Evolutionary conservation across 1,140 invertebrate genomes (phyloP).

Genomic region (Drosophila subpulchrella): DNA sequence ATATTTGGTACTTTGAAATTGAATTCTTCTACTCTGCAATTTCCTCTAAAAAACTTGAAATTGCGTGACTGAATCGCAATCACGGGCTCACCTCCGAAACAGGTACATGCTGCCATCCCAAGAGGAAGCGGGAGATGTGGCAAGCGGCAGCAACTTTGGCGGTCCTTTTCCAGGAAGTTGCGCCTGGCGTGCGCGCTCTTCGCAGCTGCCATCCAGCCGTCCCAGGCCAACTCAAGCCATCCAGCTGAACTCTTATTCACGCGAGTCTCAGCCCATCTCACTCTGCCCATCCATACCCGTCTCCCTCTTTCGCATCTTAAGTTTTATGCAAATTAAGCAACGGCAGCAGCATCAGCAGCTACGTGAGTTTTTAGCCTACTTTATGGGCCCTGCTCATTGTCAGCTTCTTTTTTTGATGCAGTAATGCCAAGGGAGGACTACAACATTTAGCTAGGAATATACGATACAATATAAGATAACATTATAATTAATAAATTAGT

Average conservation of each 20-base stretch:
- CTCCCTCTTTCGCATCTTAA: constrained; percentile 53
- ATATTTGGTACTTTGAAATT: no score
- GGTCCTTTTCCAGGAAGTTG: constrained; percentile 82
- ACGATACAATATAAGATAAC: background rate
- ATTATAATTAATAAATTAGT: no score
- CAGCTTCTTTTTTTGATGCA: constrained; percentile 47
- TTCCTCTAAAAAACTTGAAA: background rate
- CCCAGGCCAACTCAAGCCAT: constrained; percentile 16
- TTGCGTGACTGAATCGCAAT: constrained; percentile 24
- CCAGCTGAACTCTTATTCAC: constrained; percentile 65
- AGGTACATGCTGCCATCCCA: constrained; percentile 52
- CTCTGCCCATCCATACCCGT: constrained; percentile 15
- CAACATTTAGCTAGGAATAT: background rate
- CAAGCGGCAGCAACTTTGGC: constrained; percentile 72
- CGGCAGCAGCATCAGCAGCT: constrained; percentile 45
- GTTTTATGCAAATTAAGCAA: constrained; percentile 80
- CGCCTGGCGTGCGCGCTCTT: constrained; percentile 77
- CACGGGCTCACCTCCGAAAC: constrained; percentile 38
- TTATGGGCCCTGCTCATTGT: constrained; percentile 71
- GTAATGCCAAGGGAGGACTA: background rate
- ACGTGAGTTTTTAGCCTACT: constrained; percentile 69
- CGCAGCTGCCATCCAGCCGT: constrained; percentile 63
- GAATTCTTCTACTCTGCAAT: no score
- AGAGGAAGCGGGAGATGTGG: constrained; percentile 41
- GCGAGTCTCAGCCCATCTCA: constrained; percentile 41